A percentile compares a stretch with the other conserved stretches of the same genome.
Conservation (phyloP, 2,113 vertebrate species). For the Sterna hirundo region DNA sequence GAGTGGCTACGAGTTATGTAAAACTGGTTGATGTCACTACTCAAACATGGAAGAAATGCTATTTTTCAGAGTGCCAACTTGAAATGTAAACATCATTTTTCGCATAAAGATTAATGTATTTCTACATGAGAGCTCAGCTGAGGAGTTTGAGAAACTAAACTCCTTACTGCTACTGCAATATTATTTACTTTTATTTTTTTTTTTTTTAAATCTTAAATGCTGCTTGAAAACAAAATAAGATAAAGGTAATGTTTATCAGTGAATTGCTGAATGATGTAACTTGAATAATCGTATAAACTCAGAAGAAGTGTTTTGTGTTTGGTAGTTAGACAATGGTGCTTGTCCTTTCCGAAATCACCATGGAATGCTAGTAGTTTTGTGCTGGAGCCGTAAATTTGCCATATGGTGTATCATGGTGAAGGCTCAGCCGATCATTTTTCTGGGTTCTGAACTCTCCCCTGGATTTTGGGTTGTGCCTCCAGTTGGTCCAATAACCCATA, state of each 20-base stretch:
- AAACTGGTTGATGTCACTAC: not conserved
- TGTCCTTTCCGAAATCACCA: not conserved
- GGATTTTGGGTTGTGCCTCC: not conserved
- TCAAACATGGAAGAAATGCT: not conserved
- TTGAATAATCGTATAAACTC: not conserved
- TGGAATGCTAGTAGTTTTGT: not conserved
- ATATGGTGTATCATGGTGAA: rapidly evolving
- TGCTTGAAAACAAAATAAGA: not conserved
- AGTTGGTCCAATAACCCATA: not conserved
- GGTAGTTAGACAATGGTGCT: not conserved
- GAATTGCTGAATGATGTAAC: not conserved
- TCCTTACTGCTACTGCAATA: not conserved
- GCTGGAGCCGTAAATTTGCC: not conserved
- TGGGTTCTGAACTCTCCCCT: not conserved
- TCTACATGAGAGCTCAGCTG: not conserved
- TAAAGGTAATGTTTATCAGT: not conserved
- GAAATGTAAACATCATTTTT: not conserved
- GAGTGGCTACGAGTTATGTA: not conserved
- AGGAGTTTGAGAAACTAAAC: not conserved
- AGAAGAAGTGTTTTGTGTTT: not conserved
- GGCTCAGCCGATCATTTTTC: not conserved
- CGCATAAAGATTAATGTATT: not conserved
- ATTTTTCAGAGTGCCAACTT: not conserved
- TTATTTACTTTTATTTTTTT: no score
- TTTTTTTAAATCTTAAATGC: not conserved